Base-by-base conservation (phyloP, 1,140 invertebrate genomes). In the Zaprionus ghesquierei region DNA sequence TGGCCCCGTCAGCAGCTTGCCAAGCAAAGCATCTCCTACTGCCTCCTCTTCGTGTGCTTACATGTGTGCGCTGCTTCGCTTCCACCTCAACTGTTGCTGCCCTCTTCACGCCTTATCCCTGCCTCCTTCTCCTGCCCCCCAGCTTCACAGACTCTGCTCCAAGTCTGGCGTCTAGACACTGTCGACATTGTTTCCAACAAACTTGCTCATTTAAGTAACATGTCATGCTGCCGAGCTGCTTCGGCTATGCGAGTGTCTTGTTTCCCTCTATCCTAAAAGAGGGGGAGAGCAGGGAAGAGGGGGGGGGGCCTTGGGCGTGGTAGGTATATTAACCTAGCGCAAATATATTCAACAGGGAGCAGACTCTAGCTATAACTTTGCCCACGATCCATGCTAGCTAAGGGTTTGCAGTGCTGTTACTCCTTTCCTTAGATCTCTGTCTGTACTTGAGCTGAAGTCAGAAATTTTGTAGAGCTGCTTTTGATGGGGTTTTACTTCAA, bases 191-290 rank as follows among this genome's bases (percentile, higher is more conserved):
- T 89, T 89, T 89, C 77, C 77, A 89, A 89, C 85, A 89, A 89
- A 89, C 80, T 89, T 89, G 84, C 84, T 89, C 84, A 89, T 89
- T 89, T 89, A 89, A 89, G 84, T 89, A 89, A 89, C 85, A 89
- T 89, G 82, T 87, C 82, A 87, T 77, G 76, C 70, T 41, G 41
- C 79, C 69, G 69, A 63, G 66, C 79, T 79, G 76, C 79, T 62
- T 66, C 55, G 53, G 8, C 59, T 46, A 15, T 51, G n/a, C 54
- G 18, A 66, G 54, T 54, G 25, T 68, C 63, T 68, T 18, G 41
- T 66, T 15, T n/a, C 29, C 27, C 18, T 54, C 25, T 50, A 18
- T 29, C 13, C 25, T n/a, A n/a, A n/a, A n/a, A n/a, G n/a, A n/a
- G n/a, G n/a, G n/a, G n/a, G n/a, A n/a, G 3, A 10, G 9, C 5